phyloP scores from a whole-genome alignment of 2,888 invertebrate species.

The Eulithis testata region DNA sequence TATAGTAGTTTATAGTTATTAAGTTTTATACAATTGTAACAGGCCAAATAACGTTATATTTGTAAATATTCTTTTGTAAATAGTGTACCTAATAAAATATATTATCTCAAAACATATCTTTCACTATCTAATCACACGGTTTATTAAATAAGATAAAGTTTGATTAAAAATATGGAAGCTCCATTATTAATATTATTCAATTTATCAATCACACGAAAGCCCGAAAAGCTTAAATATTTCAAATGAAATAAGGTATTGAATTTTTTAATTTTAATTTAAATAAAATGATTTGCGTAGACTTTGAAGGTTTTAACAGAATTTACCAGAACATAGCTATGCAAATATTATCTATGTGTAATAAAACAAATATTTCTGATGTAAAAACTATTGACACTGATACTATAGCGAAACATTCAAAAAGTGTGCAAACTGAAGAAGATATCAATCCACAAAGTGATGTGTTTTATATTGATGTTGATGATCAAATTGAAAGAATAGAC shows the following conservation, averaged over 20 bases:
- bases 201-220: too few relatives aligned
- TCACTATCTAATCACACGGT: slow-evolving; percentile 2
- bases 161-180: too few relatives aligned
- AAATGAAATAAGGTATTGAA: too few relatives aligned
- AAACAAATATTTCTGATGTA: slow-evolving; percentile 42
- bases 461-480: slow-evolving; percentile 23
- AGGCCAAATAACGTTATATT: slow-evolving; percentile 34
- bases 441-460: slow-evolving; percentile 11
- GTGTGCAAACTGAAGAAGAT: slow-evolving; percentile 39
- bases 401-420: slow-evolving; percentile 37
- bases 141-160: too few relatives aligned
- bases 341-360: slow-evolving; percentile 29
- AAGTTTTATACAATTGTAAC: slow-evolving; percentile 26
- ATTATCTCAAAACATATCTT: slow-evolving; percentile 12
- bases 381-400: slow-evolving; percentile 52
- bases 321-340: slow-evolving; percentile 17
- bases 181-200: too few relatives aligned
- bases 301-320: slow-evolving; percentile 21
- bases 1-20: slow-evolving; percentile 1
- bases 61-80: slow-evolving; percentile 40
- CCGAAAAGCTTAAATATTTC: too few relatives aligned
- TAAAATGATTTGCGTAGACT: slow-evolving; percentile 19
- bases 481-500: not conserved
- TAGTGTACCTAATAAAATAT: slow-evolving; percentile 38
- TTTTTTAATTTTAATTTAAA: too few relatives aligned